Evolutionary conservation across 64 coral and sea anemone species (phyloP), one percentile per base, ranked within the genome.

Genomic region (Catalaphyllia jardinei): DNA sequence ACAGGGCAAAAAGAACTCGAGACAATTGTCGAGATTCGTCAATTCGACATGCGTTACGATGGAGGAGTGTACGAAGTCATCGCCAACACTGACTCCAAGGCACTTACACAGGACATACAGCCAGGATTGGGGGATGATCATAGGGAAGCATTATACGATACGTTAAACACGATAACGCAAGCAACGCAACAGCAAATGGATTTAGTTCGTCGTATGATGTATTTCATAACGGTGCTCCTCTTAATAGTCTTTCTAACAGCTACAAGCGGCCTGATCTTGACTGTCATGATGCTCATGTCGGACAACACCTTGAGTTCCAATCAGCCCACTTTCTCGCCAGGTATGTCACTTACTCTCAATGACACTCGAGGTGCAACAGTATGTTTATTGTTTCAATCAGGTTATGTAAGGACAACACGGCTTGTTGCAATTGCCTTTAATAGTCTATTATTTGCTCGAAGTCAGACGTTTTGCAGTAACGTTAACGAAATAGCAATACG

Each of bases 151-250:
- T 16, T 63, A 27, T 62, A 81, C 79, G 79, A 81, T 1, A 35
- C 55, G 0, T 60, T 60, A 13, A 59, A 59, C 24, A 59, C 55
- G 24, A 81, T 81, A 18, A 60, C 79, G 18, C 59, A 81, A 31
- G 31, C 79, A 35, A 81, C 55, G 10, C 79, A 35, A 63, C 79
- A 81, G 8, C 79, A 81, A 81, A 81, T 81, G 29, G 59, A 62
- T 29, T 19, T 63, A 63, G 4, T 62, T 0, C 55, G 57, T 17
- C 79, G 79, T 29, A 81, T 35, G 79, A 35, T 81, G 79, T 63
- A 63, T 19, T 17, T 81, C 11, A 31, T 62, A 15, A 20, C 55
- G 19, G 60, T 81, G 79, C n/a, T 81, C 31, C 55, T 63, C 10
- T 57, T 63, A 29, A 81, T 62, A 33, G 79, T 63, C 17, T 81